These are phyloP conservation scores for Baccha elongata DNA, from an alignment of 2,888 invertebrate genomes.

Conservation along the genomic window DNA sequence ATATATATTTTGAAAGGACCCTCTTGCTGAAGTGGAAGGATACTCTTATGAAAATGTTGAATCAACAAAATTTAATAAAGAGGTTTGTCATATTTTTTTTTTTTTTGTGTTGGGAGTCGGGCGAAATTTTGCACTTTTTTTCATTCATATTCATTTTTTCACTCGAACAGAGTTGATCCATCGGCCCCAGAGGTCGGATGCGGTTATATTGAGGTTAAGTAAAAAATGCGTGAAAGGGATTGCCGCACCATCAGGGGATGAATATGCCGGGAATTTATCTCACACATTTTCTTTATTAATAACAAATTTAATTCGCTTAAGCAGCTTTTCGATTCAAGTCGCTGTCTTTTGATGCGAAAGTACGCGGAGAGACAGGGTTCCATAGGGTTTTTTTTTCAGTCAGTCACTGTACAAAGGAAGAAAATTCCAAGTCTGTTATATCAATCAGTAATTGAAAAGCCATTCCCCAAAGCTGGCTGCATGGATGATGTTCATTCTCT, in stretches of 20 bases:
- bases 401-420: slow-evolving; percentile 6
- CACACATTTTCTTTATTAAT: slow-evolving; percentile 35
- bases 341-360: not conserved
- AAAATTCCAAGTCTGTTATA: slow-evolving; percentile 6
- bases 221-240: not conserved
- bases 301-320: slow-evolving; percentile 48
- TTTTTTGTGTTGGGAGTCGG: not conserved
- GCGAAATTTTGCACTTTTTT: slow-evolving; percentile 31
- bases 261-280: slow-evolving; percentile 25
- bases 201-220: not conserved
- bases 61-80: slow-evolving; percentile 62
- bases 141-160: slow-evolving; percentile 24
- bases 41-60: slow-evolving; percentile 28
- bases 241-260: not conserved
- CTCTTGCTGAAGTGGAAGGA: slow-evolving; percentile 4
- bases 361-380: not conserved
- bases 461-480: slow-evolving; percentile 12
- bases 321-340: slow-evolving; percentile 24
- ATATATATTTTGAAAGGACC: not conserved
- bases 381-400: not conserved
- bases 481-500: not conserved
- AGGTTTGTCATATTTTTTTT: slow-evolving; percentile 44
- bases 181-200: slow-evolving; percentile 13
- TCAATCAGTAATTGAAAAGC: slow-evolving; percentile 45
- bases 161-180: slow-evolving; percentile 17